Conservation (phyloP, 1,140 invertebrate genomes). For the Brachionus paranguensis region DNA sequence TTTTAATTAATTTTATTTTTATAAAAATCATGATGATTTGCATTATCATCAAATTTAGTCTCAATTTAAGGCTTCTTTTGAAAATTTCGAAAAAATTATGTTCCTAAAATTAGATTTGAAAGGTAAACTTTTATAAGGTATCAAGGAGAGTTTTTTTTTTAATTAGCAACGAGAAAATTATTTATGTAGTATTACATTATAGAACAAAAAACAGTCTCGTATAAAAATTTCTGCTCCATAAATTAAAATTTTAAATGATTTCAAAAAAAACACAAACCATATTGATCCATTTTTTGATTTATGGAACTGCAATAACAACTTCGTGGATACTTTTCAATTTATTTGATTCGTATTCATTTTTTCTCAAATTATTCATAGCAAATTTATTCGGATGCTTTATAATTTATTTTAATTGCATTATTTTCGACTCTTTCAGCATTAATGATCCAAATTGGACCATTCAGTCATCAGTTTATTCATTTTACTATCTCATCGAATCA, state of each 20-base stretch:
- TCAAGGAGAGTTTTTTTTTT: not conserved
- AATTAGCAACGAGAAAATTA: not conserved
- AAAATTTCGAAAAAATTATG: not conserved
- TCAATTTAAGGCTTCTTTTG: not conserved
- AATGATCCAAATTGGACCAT: slow-evolving; percentile 30
- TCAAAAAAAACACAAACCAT: slow-evolving; percentile 17
- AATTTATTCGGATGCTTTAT: slow-evolving; percentile 8
- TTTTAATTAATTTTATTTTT: too few relatives aligned
- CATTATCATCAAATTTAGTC: not conserved
- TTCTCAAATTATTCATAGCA: not conserved
- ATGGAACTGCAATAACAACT: not conserved
- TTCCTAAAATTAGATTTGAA: not conserved
- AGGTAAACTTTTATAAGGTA: not conserved
- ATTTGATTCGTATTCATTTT: not conserved
- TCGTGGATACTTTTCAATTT: not conserved
- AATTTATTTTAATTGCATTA: not conserved
- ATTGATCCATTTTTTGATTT: not conserved
- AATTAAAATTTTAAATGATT: not conserved
- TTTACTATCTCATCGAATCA: not conserved
- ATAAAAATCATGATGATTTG: not conserved
- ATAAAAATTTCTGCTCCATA: not conserved
- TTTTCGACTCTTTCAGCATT: slow-evolving; percentile 28
- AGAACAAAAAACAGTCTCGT: not conserved
- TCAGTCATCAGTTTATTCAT: not conserved
- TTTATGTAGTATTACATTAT: not conserved